These are phyloP conservation scores for Muraenolepis orangiensis DNA, from an alignment of 2,797 vertebrate species.

Conservation along the genomic window DNA sequence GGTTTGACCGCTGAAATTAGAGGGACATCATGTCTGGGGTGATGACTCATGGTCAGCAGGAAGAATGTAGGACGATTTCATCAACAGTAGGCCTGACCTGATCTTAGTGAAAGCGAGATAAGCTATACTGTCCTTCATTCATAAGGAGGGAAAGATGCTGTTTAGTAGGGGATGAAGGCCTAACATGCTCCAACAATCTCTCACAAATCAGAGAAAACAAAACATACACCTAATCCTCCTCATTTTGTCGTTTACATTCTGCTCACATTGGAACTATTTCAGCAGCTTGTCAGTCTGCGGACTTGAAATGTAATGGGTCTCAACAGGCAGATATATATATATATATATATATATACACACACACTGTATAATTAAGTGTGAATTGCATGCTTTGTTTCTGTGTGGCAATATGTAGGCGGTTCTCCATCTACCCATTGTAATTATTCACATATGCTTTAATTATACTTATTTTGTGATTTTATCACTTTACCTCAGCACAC, in stretches of 20 bases:
- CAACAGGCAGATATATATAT: too few relatives aligned
- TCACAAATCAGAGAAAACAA: background rate
- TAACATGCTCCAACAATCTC: too few relatives aligned
- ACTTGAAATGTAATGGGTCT: background rate
- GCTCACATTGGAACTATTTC: background rate
- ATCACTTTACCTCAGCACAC: too few relatives aligned
- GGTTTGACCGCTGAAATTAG: too few relatives aligned
- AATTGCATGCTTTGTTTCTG: background rate
- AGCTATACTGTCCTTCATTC: too few relatives aligned
- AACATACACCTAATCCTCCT: too few relatives aligned
- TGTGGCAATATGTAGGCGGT: background rate
- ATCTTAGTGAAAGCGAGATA: background rate
- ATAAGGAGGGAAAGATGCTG: too few relatives aligned
- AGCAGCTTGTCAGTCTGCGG: background rate
- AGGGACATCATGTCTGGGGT: too few relatives aligned
- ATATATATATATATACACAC: too few relatives aligned
- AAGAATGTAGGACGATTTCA: background rate
- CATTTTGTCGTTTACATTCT: too few relatives aligned
- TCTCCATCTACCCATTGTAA: background rate
- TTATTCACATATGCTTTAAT: background rate
- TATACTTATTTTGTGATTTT: too few relatives aligned
- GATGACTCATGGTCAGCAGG: background rate
- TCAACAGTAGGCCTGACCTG: background rate
- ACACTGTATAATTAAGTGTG: background rate
- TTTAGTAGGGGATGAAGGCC: too few relatives aligned